phyloP scores from a whole-genome alignment of 2,113 vertebrate genomes.

The Xerus inauris region DNA sequence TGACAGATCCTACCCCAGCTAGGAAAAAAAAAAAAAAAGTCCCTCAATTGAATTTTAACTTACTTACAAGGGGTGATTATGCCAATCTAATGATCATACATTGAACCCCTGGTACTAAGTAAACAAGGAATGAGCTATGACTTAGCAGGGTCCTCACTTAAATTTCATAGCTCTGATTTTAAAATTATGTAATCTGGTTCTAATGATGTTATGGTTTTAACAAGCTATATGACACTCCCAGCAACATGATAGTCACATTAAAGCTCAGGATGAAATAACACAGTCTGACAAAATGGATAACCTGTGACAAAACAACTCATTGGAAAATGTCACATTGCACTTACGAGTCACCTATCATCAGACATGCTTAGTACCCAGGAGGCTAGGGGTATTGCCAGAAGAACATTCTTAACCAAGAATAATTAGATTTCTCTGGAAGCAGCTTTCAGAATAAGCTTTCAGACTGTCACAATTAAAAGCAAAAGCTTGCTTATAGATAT shows the following conservation, averaged over 20 bases:
- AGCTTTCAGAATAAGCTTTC: slow-evolving; percentile 64
- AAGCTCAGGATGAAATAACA: slow-evolving; percentile 68
- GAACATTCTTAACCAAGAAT: slow-evolving; percentile 60
- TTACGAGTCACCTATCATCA: slow-evolving; percentile 69
- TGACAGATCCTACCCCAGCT: background rate
- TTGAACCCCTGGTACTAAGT: background rate
- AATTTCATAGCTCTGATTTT: slow-evolving; percentile 1
- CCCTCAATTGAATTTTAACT: background rate
- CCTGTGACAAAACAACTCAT: slow-evolving; percentile 68
- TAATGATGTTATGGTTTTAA: slow-evolving; percentile 36
- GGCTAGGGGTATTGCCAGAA: slow-evolving; percentile 48
- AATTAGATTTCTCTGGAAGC: slow-evolving; percentile 71
- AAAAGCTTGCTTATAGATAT: slow-evolving; percentile 1
- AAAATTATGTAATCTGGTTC: slow-evolving; percentile 61
- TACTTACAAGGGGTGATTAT: background rate
- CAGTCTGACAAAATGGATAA: slow-evolving; percentile 73
- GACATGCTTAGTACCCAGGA: slow-evolving; percentile 66
- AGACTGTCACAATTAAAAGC: slow-evolving; percentile 67
- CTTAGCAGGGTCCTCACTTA: slow-evolving; percentile 1
- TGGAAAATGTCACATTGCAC: slow-evolving; percentile 70
- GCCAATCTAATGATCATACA: background rate
- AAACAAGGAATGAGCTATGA: slow-evolving; percentile 43
- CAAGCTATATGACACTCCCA: slow-evolving; percentile 35
- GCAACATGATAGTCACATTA: slow-evolving; percentile 65
- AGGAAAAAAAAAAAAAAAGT: background rate